A percentile compares a stretch with the other conserved stretches of the same genome.
Evolutionary conservation across 1,140 invertebrate species (phyloP).

Genomic region (Saccostrea cuccullata): DNA sequence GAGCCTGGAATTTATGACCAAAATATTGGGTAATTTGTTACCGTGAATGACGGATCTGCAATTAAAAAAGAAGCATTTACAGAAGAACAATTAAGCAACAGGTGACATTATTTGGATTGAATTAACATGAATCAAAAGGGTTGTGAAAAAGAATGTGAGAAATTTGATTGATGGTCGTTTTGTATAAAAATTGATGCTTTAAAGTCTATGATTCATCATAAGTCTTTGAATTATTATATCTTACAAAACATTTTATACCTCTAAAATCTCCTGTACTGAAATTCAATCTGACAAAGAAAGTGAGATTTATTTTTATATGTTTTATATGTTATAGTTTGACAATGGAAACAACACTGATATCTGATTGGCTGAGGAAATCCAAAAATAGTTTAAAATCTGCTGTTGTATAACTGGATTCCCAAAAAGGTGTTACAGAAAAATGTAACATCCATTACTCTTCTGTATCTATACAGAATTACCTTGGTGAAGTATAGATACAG

Average conservation of each 20-base stretch:
- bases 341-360: no score
- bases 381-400: no score
- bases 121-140: neutral
- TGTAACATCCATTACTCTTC: no score
- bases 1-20: neutral
- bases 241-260: neutral
- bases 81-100: conserved; percentile 3
- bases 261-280: neutral
- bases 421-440: no score
- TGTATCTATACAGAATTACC: no score
- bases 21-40: conserved; percentile 29
- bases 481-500: no score
- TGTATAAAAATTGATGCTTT: neutral
- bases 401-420: no score
- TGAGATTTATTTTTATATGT: no score
- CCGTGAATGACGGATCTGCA: neutral
- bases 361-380: no score
- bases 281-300: neutral
- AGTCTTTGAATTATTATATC: neutral
- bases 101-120: neutral
- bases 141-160: neutral
- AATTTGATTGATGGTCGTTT: conserved; percentile 1
- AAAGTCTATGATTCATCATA: neutral
- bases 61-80: neutral
- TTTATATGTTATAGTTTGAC: no score